phyloP scores from a whole-genome alignment of 30 jellyfish, hydroid and myxozoan genomes.

The Morbakka virulenta region DNA sequence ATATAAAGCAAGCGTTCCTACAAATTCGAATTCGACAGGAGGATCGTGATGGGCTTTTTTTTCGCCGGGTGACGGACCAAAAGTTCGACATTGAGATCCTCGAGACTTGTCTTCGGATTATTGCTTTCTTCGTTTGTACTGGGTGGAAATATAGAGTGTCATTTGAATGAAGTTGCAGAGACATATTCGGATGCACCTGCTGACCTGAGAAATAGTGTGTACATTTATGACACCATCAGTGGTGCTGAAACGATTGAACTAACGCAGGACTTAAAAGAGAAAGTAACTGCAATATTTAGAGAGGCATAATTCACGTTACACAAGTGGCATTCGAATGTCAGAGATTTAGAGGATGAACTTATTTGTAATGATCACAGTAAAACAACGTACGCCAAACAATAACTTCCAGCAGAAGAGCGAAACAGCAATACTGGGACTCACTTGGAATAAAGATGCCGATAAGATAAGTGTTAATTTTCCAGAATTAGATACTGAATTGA shows the following conservation, averaged over 20 bases:
- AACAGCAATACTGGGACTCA: slow-evolving; percentile 43
- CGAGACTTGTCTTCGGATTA: background rate
- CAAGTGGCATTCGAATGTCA: slow-evolving; percentile 49
- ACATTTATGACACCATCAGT: too few species aligned
- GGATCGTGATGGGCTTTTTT: background rate
- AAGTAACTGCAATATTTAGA: background rate
- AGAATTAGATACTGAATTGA: background rate
- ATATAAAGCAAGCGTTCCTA: background rate
- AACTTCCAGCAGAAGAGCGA: slow-evolving; percentile 12
- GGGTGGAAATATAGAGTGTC: background rate
- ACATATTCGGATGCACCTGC: background rate
- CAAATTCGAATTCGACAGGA: background rate
- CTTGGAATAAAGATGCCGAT: slow-evolving; percentile 43
- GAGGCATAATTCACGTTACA: slow-evolving; percentile 32
- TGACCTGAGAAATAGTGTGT: background rate
- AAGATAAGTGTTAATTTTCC: background rate
- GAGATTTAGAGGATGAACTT: slow-evolving; percentile 4
- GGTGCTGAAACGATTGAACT: background rate
- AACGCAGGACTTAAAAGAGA: background rate
- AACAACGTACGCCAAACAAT: slow-evolving; percentile 27
- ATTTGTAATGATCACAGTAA: slow-evolving; percentile 1
- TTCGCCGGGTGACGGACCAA: background rate
- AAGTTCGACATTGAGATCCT: background rate
- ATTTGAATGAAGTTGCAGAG: background rate
- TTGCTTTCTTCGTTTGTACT: background rate